Evolutionary conservation across 2,797 vertebrate genomes (phyloP), one percentile per base, ranked within the genome.

Genomic region (Dendrocincla tyrannina): DNA sequence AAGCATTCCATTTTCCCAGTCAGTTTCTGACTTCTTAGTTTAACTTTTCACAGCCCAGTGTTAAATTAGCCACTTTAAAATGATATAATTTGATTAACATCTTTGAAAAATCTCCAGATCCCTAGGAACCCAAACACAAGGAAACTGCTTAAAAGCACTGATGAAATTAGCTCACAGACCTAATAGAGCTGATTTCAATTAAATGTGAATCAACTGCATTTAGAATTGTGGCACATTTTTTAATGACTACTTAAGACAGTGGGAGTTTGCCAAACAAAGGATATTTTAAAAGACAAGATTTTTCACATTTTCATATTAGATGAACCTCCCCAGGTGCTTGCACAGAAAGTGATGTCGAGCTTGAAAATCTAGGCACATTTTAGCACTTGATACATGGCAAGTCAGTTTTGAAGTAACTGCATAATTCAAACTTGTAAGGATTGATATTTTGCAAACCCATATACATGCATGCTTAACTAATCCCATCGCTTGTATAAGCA

Each of bases 391-490:
- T 55, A 85, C 1, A 24, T 3, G 44, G 44, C 55, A 82, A 70
- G 28, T 13, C 5, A 0, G 7, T 44, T 85, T 92, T 66, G 39
- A 91, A 93, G 27, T 13, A 85, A 85, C 11, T 76, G 42, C 39
- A 15, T 73, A 86, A 85, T 66, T 96, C 58, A 90, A 35, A 68
- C n/a, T 73, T 46, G 15, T 79, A 28, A 67, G 37, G 59, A 60
- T 7, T 59, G 35, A 73, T 73, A 91, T 52, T 92, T 59, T 73
- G 32, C 47, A 93, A 89, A 75, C 25, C 19, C 63, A 47, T 19
- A 41, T 9, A 66, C 46, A 69, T 0, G 0, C 33, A 72, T 0
- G 0, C 67, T 79, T 76, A 92, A 85, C 59, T 64, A 89, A 82
- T 49, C 23, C 32, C 28, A 66, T 79, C 33, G 67, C 73, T 6